These are phyloP conservation scores for Palaemon carinicauda DNA, from an alignment of 1,140 invertebrate genomes.

Conservation along the genomic window DNA sequence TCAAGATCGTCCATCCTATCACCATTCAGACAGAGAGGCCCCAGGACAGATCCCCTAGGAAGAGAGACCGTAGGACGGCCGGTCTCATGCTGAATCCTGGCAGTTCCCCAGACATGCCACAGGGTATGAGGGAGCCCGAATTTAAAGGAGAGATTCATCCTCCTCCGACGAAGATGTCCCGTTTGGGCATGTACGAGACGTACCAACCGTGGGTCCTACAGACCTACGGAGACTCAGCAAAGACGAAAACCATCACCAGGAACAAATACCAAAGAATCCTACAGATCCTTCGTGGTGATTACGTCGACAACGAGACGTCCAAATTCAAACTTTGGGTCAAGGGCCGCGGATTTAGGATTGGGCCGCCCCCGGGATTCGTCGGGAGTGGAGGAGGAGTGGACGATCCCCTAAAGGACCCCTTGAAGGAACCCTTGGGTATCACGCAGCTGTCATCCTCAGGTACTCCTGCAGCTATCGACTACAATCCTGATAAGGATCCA, in stretches of 20 bases:
- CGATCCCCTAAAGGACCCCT: slow-evolving; percentile 14
- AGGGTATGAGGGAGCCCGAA: slow-evolving; percentile 10
- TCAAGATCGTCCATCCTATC: slow-evolving; percentile 57
- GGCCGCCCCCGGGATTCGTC: slow-evolving; percentile 71
- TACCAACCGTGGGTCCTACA: slow-evolving; percentile 64
- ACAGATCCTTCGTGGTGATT: slow-evolving; percentile 86
- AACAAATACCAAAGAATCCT: slow-evolving; percentile 90
- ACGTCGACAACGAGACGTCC: slow-evolving; percentile 83
- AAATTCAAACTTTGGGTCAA: slow-evolving; percentile 97
- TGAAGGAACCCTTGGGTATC: not conserved
- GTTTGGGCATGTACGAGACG: slow-evolving; percentile 59
- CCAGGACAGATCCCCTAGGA: slow-evolving; percentile 22
- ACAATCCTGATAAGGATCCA: slow-evolving; percentile 59
- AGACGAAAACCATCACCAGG: slow-evolving; percentile 93
- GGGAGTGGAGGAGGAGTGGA: slow-evolving; percentile 60
- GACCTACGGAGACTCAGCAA: slow-evolving; percentile 92
- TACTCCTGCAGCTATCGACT: slow-evolving; percentile 48
- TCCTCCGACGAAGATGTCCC: slow-evolving; percentile 57
- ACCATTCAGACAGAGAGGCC: not conserved
- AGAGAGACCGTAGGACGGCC: slow-evolving; percentile 32
- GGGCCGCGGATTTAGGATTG: slow-evolving; percentile 89
- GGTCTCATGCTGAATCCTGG: slow-evolving; percentile 25
- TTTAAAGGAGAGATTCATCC: slow-evolving; percentile 54
- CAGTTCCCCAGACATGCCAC: slow-evolving; percentile 9
- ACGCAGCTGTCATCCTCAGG: slow-evolving; percentile 8